Percentiles rank a stretch among this genome's conserved stretches.
Conservation (phyloP, 1,140 invertebrate species). For the Lethocerus indicus region DNA sequence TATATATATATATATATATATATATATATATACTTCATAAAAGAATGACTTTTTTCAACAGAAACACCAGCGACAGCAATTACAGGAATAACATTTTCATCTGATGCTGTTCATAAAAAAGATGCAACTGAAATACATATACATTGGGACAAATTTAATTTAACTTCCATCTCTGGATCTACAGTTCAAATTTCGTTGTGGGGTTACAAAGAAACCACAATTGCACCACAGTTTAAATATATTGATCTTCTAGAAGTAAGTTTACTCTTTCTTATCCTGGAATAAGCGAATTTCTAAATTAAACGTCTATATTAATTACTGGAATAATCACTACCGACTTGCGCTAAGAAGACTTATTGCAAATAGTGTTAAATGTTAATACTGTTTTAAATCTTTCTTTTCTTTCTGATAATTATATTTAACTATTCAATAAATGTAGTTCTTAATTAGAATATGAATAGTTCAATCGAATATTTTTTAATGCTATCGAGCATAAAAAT, state of each 20-base stretch:
- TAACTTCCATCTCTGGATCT: constrained; percentile 59
- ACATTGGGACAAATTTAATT: constrained; percentile 67
- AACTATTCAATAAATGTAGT: no score
- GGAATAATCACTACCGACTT: no score
- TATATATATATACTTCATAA: background rate
- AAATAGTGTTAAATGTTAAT: no score
- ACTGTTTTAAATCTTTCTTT: no score
- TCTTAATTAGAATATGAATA: no score
- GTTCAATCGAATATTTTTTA: no score
- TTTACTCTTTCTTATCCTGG: background rate
- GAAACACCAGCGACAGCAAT: constrained; percentile 73
- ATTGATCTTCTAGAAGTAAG: constrained; percentile 35
- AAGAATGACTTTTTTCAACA: constrained; percentile 23
- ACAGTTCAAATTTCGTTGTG: constrained; percentile 63
- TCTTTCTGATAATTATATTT: no score
- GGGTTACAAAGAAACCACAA: constrained; percentile 72
- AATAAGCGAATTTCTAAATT: no score
- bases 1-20: no score
- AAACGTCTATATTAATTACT: no score
- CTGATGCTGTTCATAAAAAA: constrained; percentile 48
- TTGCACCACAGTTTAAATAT: constrained; percentile 43
- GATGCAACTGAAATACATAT: constrained; percentile 54
- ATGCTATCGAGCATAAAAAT: no score
- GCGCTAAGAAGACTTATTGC: no score
- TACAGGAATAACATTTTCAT: constrained; percentile 66